Conservation (phyloP, 2,888 invertebrate genomes). For the Meganola albula region DNA sequence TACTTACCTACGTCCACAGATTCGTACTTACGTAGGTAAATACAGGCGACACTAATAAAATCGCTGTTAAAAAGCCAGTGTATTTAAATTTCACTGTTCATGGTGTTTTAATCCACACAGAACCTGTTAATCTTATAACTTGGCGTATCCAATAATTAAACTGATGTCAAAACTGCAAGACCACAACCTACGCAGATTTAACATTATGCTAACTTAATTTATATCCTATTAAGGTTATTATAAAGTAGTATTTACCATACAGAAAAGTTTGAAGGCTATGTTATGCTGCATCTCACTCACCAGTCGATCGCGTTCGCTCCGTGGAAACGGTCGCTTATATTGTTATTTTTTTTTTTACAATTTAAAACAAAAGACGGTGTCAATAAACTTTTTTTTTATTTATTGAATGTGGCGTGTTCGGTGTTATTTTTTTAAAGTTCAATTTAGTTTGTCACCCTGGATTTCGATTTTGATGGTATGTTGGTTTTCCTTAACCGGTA, state of each 20-base stretch:
- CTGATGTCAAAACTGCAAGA: constrained; percentile 32
- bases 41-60: too few species aligned
- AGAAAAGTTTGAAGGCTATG: constrained; percentile 32
- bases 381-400: constrained; percentile 41
- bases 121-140: too few species aligned
- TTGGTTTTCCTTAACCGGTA: constrained; percentile 17
- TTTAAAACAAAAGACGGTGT: constrained; percentile 39
- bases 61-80: too few species aligned
- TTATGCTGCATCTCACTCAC: constrained; percentile 38
- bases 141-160: too few species aligned
- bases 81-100: too few species aligned
- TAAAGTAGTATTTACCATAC: constrained; percentile 40
- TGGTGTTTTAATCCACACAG: too few species aligned
- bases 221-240: constrained; percentile 18
- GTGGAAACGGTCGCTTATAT: constrained; percentile 36
- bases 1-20: too few species aligned
- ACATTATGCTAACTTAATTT: constrained; percentile 10
- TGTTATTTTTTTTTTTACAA: constrained; percentile 12
- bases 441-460: constrained; percentile 49
- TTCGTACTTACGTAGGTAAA: too few species aligned
- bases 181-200: constrained; percentile 11
- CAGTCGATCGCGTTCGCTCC: constrained; percentile 47
- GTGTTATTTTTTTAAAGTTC: constrained; percentile 31
- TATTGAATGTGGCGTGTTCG: constrained; percentile 38
- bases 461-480: constrained; percentile 59